phyloP scores from a whole-genome alignment of 2,113 vertebrate species.

The Glareola pratincola region DNA sequence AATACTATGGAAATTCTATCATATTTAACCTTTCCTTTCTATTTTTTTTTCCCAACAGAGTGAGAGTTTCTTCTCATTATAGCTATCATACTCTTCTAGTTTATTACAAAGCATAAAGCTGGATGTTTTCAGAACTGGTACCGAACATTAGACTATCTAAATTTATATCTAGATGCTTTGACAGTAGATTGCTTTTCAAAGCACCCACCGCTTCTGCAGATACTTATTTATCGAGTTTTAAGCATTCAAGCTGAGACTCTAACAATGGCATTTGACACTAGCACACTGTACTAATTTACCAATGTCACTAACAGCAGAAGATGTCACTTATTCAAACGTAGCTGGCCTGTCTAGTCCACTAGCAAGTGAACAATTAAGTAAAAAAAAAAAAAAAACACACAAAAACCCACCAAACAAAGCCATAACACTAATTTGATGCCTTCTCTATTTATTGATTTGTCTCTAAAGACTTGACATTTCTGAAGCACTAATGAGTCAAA shows the following conservation, averaged over 20 bases:
- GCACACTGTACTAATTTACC: background rate
- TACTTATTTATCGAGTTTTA: background rate
- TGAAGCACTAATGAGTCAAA: background rate
- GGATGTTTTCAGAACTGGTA: background rate
- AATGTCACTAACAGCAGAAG: background rate
- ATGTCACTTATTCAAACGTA: background rate
- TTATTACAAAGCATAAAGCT: background rate
- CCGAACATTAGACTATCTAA: background rate
- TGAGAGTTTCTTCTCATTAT: background rate
- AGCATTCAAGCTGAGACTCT: background rate
- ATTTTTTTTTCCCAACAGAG: background rate
- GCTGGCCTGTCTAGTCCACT: background rate
- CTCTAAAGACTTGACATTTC: conserved; percentile 8
- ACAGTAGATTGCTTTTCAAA: background rate
- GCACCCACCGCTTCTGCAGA: background rate
- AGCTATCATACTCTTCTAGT: background rate
- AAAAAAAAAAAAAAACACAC: background rate
- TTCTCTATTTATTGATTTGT: background rate
- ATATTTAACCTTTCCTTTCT: background rate
- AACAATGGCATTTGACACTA: background rate
- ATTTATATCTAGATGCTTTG: background rate
- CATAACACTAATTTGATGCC: background rate
- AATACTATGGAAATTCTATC: background rate
- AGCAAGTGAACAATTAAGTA: background rate
- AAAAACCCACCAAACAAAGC: background rate